phyloP scores from a whole-genome alignment of 2,888 invertebrate species.

The Watsonalla binaria region DNA sequence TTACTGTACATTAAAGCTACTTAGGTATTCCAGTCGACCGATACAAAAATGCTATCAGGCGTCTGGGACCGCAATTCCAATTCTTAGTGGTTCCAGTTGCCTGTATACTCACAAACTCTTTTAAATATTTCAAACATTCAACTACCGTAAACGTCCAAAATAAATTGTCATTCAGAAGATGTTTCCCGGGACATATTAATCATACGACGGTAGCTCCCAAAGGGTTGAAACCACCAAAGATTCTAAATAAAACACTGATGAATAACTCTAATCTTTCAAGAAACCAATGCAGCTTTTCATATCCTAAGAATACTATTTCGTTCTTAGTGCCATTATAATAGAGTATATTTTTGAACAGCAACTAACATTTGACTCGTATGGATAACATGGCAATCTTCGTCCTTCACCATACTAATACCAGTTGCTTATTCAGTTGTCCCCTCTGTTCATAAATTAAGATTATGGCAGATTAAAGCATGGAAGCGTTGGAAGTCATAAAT shows the following conservation, averaged over 20 bases:
- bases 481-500: slow-evolving; percentile 27
- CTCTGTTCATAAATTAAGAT: slow-evolving; percentile 59
- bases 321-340: slow-evolving; percentile 1
- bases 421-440: slow-evolving; percentile 59
- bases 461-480: slow-evolving; percentile 41
- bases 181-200: slow-evolving; percentile 25
- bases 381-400: slow-evolving; percentile 12
- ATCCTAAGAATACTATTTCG: not conserved
- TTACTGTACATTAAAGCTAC: too few species aligned
- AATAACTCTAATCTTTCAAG: slow-evolving; percentile 29
- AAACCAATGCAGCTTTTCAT: slow-evolving; percentile 4
- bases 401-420: slow-evolving; percentile 41
- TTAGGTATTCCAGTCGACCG: too few species aligned
- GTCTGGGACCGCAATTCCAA: too few species aligned
- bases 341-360: slow-evolving; percentile 6
- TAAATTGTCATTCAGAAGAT: slow-evolving; percentile 1
- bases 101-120: too few species aligned
- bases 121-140: too few species aligned
- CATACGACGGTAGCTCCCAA: slow-evolving; percentile 30
- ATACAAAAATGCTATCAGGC: too few species aligned
- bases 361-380: not conserved
- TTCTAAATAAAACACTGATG: slow-evolving; percentile 42
- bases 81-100: too few species aligned
- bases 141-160: not conserved
- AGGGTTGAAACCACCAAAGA: slow-evolving; percentile 20